Evolutionary conservation across 2,113 vertebrate species (phyloP), one percentile per base, ranked within the genome.

Genomic region (Pagrus major): DNA sequence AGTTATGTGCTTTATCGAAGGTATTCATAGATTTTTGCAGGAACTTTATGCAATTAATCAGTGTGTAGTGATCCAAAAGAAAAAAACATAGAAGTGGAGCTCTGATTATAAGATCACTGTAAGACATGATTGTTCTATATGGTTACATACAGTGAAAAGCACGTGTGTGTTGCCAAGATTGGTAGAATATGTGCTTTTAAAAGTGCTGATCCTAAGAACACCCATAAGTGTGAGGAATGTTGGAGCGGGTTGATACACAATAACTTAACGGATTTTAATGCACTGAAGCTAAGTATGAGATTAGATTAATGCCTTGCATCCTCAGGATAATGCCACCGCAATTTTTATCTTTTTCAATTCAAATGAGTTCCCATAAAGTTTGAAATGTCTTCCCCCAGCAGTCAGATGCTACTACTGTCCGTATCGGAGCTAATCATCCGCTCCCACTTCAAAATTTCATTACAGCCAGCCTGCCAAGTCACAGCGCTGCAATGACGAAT

Each of bases 381-480:
- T 35, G 7, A 71, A 66, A 79, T 63, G 6, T 55, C 33, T 35
- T 49, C 61, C 37, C 29, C 18, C 18, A 9, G 71, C 67, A 56
- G 42, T 51, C 54, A 64, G 4, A 74, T 33, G 21, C 18, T 8
- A 33, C 46, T 15, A 12, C 49, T 52, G 21, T 67, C 60, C 52
- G 11, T 68, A 23, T 20, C 21, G 5, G 44, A 25, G 23, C 20
- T 15, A 76, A 61, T 83, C 56, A 71, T 31, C 46, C 10, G 67
- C 72, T 77, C 21, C 41, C 65, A 14, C 70, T 69, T 25, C 16
- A 33, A 66, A 84, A 76, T 84, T 31, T 76, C 78, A 71, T 84
- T 67, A 69, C 31, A 61, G 54, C 59, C 56, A 47, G 42, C 59
- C 67, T 54, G 60, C 73, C 74, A 64, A 86, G 52, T 84, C 49